phyloP scores from a whole-genome alignment of 1,140 invertebrate genomes.

The Thaumetopoea pityocampa region DNA sequence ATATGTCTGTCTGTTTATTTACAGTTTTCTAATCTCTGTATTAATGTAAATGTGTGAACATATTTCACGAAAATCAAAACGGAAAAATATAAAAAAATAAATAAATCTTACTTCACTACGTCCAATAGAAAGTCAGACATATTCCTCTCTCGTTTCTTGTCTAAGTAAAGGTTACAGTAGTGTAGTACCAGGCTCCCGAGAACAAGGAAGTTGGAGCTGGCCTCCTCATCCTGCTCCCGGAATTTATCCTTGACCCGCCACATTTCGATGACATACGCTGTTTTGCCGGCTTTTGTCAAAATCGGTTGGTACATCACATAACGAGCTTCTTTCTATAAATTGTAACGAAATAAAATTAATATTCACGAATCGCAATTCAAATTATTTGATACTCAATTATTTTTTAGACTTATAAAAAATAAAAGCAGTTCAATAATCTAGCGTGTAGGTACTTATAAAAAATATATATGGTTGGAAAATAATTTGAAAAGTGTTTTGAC shows the following conservation, averaged over 20 bases:
- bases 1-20: too few relatives aligned
- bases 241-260: constrained; percentile 35
- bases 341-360: too few relatives aligned
- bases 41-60: too few relatives aligned
- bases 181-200: constrained; percentile 42
- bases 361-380: too few relatives aligned
- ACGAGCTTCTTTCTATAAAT: constrained; percentile 35
- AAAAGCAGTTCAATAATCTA: too few relatives aligned
- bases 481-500: too few relatives aligned
- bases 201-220: constrained; percentile 33
- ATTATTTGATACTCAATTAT: too few relatives aligned
- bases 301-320: constrained; percentile 45
- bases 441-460: too few relatives aligned
- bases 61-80: background rate
- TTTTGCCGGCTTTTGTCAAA: constrained; percentile 28
- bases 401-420: too few relatives aligned
- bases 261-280: constrained; percentile 46
- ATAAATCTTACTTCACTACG: constrained; percentile 45
- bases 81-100: constrained; percentile 3
- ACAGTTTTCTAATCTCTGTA: too few relatives aligned
- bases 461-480: too few relatives aligned
- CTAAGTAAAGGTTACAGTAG: constrained; percentile 35
- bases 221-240: constrained; percentile 31
- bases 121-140: constrained; percentile 51
- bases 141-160: constrained; percentile 41